Percentiles rank a stretch among this genome's conserved stretches.
Evolutionary conservation across 2,797 vertebrate genomes (phyloP).

Genomic region (Thripadectes ignobilis): DNA sequence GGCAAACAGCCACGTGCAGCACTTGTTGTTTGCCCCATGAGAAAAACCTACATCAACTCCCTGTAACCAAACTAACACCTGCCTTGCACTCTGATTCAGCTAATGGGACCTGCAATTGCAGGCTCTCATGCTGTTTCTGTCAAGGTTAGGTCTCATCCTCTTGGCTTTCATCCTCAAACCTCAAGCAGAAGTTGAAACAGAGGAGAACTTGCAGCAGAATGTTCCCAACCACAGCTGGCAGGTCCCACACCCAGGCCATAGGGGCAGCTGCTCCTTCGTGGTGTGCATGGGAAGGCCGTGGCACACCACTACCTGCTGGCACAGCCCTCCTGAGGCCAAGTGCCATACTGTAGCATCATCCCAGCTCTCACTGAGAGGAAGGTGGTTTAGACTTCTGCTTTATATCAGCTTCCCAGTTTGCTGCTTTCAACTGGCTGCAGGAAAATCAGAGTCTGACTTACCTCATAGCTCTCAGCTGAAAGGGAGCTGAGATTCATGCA

Average conservation of each 20-base stretch:
- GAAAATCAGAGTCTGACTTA: neutral
- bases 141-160: neutral
- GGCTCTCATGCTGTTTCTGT: neutral
- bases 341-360: neutral
- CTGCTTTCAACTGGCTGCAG: neutral
- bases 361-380: neutral
- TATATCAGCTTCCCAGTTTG: neutral
- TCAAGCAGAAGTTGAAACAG: neutral
- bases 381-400: neutral
- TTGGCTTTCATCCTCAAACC: neutral
- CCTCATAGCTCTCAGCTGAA: neutral
- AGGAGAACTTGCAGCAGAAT: neutral
- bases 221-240: neutral
- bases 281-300: neutral
- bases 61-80: neutral
- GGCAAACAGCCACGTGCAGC: neutral
- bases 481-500: rapidly evolving
- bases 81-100: neutral
- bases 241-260: neutral
- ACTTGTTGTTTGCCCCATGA: neutral
- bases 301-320: too few species aligned
- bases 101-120: neutral
- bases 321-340: too few species aligned
- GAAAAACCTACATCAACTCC: neutral
- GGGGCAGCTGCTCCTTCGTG: neutral